These are phyloP conservation scores for Danio kyathit DNA, from an alignment of 2,797 vertebrate genomes.

Conservation along the genomic window DNA sequence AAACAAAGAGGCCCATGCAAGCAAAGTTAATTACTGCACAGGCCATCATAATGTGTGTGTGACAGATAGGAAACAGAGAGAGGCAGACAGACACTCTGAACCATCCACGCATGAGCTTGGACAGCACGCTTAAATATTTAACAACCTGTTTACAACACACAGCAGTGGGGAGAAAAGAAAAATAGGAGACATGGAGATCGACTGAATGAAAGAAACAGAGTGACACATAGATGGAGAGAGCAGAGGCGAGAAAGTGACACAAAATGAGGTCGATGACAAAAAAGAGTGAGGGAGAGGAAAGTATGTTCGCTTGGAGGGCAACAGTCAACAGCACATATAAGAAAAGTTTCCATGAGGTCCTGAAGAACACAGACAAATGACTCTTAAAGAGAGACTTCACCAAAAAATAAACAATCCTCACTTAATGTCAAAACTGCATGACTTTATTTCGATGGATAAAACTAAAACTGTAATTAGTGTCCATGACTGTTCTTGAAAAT, in stretches of 20 bases:
- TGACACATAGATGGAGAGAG: neutral
- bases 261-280: neutral
- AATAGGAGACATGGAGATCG: conserved; percentile 33
- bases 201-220: conserved; percentile 35
- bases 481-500: neutral
- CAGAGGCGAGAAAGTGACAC: neutral
- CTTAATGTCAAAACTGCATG: neutral
- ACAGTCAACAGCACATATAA: neutral
- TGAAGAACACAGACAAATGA: neutral
- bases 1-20: too few relatives aligned
- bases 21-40: neutral
- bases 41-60: neutral
- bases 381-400: neutral
- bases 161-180: conserved; percentile 25
- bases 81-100: conserved; percentile 20
- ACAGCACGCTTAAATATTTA: conserved; percentile 50
- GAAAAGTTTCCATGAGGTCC: neutral
- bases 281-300: neutral
- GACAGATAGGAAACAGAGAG: conserved; percentile 6
- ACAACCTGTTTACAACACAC: conserved; percentile 46
- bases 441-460: neutral
- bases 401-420: neutral
- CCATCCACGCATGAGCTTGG: neutral
- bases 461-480: neutral
- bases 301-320: neutral